A percentile compares a stretch with the other conserved stretches of the same genome.
Conservation (phyloP, 2,797 vertebrate species). For the Alosa sapidissima region DNA sequence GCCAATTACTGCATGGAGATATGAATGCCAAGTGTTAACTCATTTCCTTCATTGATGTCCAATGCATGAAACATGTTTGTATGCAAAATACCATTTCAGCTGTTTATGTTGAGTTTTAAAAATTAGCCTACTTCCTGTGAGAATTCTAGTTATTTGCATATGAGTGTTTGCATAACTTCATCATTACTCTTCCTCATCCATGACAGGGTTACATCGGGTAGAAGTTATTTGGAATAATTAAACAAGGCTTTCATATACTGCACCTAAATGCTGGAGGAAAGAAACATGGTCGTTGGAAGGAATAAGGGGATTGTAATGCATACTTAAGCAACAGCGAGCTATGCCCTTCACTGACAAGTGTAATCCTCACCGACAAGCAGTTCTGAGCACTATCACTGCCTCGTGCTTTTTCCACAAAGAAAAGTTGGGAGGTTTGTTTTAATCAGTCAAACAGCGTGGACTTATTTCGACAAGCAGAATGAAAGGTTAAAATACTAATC, state of each 20-base stretch:
- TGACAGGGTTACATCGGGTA: background rate
- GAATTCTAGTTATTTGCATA: background rate
- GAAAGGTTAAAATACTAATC: slow-evolving; percentile 42
- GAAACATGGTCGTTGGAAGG: background rate
- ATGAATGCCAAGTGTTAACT: background rate
- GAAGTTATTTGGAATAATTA: background rate
- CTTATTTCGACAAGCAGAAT: slow-evolving; percentile 32
- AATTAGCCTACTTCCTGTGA: background rate
- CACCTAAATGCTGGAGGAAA: background rate
- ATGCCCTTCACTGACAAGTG: slow-evolving; percentile 31
- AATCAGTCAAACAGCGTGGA: slow-evolving; percentile 37
- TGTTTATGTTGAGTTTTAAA: background rate
- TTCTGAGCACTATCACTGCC: slow-evolving; percentile 30
- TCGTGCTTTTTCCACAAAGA: slow-evolving; percentile 27
- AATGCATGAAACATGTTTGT: background rate
- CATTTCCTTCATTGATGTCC: background rate
- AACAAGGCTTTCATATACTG: background rate
- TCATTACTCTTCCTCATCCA: background rate
- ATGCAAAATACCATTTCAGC: background rate
- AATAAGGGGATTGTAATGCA: slow-evolving; percentile 42
- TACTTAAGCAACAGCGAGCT: slow-evolving; percentile 50
- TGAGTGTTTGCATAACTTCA: background rate
- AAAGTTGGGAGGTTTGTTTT: slow-evolving; percentile 24
- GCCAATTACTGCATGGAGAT: background rate
- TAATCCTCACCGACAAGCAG: slow-evolving; percentile 45